Evolutionary conservation across 2,888 invertebrate genomes (phyloP), one percentile per base, ranked within the genome.

Genomic region (Lymantria dispar): DNA sequence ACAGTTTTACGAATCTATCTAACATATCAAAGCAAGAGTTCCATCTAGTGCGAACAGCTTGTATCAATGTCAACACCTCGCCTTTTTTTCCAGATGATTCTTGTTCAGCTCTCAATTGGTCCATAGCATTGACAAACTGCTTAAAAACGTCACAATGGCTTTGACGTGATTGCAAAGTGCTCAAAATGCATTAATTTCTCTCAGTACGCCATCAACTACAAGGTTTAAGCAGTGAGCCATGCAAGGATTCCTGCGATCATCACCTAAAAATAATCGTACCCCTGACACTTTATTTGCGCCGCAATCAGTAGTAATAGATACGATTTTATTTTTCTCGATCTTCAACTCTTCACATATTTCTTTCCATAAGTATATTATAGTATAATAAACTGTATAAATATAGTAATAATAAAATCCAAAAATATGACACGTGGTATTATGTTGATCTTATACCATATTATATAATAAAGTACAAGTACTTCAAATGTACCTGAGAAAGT

Each of bases 71-170:
- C 37, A 37, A 37, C 10, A 37, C 10, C 10, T 37, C 8, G n/a
- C 37, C 37, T 37, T 37, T 37, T 10, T 37, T 37, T 37, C 37
- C 37, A 8, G 49, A 41, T 47, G 44, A 37, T 43, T 60, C 50
- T 47, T 58, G 50, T 45, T 69, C 64, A 49, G 68, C 58, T 69
- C 68, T 50, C 54, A 73, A 68, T 55, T 71, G 50, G 46, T 73
- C 72, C 68, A 67, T 68, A 33, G 72, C 69, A 41, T 64, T 70
- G 36, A 72, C 68, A 29, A 68, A 68, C 52, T 72, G 69, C 50
- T 68, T 71, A 74, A 68, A 51, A 52, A 74, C 46, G 72, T 72
- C 46, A 74, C 71, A 60, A 71, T 72, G 47, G 55, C 36, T 71
- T 72, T 71, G 58, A 74, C 63, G 9, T 58, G 68, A 64, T 74